Evolutionary conservation across 2,888 invertebrate genomes (phyloP), one percentile per base, ranked within the genome.

Genomic region (Gymnosoma rotundatum): DNA sequence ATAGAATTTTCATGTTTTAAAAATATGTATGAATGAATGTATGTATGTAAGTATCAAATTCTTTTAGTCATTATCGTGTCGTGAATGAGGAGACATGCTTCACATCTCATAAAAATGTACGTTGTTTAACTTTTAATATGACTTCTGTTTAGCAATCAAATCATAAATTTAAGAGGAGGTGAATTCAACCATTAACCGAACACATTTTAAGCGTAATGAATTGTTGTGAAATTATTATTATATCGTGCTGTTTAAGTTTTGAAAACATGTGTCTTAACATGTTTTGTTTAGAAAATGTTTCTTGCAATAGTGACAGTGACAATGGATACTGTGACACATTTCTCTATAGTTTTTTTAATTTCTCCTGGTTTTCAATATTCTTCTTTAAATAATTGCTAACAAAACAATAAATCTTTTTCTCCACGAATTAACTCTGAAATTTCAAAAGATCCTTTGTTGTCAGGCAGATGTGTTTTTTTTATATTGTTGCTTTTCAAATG

Each of bases 201-300:
- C 18, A 25, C 21, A 21, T 67, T 76, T 76, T 21, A 16, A 21
- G 25, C 20, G 21, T 52, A 80, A 58, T 69, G 38, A 81, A 50
- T 69, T 64, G 52, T 61, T 76, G 52, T 69, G 61, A 78, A 64
- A 61, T 56, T 56, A 6, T 42, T 66, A 45, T 61, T 38, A 73
- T 75, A 73, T 75, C 69, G 38, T 69, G 76, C 80, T 78, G 73
- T 73, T 80, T 80, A 78, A 78, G 63, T 78, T 80, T 83, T 63
- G 45, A 80, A 83, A 83, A 76, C 80, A 80, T 83, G 76, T 83
- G 63, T 80, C 80, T 80, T 73, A 73, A 80, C 76, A 83, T 80
- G 76, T 83, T 83, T 80, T 80, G 79, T 78, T 76, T 67, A 52
- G 73, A 64, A 75, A 76, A 58, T 64, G 72, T 52, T 20, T 61